Conservation (phyloP, 2,797 vertebrate genomes). For the Botia almorhae region DNA sequence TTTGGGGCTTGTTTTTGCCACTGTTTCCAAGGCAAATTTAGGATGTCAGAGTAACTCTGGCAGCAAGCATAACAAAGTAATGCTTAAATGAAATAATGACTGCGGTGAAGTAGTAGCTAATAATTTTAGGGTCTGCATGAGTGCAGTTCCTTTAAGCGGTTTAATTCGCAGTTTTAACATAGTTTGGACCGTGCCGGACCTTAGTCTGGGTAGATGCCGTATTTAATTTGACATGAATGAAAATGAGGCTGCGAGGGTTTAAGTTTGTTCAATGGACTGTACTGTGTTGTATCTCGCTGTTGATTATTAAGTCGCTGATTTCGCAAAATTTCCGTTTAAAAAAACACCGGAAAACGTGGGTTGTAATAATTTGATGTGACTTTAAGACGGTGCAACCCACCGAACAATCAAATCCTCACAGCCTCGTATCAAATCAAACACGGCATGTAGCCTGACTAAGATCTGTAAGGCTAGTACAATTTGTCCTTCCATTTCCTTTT, state of each 20-base stretch:
- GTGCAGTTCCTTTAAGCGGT: slow-evolving; percentile 21
- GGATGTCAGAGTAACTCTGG: slow-evolving; percentile 31
- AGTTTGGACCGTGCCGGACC: background rate
- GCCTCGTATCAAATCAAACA: background rate
- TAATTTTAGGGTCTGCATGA: slow-evolving; percentile 33
- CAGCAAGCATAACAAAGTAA: slow-evolving; percentile 34
- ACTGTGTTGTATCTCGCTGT: background rate
- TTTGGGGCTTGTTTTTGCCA: slow-evolving; percentile 54
- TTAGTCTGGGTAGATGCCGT: background rate
- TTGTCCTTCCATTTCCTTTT: background rate
- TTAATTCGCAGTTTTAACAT: slow-evolving; percentile 18
- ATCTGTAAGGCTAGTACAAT: background rate
- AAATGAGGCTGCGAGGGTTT: background rate
- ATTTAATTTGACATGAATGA: slow-evolving; percentile 7
- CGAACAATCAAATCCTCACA: background rate
- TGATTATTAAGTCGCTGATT: background rate
- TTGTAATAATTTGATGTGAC: no score
- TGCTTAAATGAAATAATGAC: slow-evolving; percentile 33
- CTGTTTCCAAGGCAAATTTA: slow-evolving; percentile 52
- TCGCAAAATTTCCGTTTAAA: background rate
- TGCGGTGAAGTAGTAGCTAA: slow-evolving; percentile 14
- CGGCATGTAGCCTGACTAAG: background rate
- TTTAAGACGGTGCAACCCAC: no score
- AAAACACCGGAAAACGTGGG: background rate
- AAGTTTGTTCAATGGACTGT: background rate